These are phyloP conservation scores for Caenorhabditis inopinata DNA, from an alignment of 1,140 invertebrate species.

Conservation along the genomic window DNA sequence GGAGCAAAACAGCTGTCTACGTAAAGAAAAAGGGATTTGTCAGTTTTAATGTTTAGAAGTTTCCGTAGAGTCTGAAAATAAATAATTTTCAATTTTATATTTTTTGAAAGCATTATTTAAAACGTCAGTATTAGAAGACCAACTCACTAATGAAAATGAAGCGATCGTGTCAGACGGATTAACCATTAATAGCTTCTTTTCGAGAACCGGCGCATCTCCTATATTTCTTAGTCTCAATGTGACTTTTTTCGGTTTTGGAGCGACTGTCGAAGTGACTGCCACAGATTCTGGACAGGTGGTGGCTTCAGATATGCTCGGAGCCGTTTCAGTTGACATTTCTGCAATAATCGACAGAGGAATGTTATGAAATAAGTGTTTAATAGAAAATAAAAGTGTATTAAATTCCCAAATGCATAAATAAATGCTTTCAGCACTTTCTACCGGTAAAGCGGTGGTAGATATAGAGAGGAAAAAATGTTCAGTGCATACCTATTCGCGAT, in stretches of 20 bases:
- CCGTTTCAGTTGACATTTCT: not conserved
- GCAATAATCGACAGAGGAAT: not conserved
- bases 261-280: not conserved
- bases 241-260: not conserved
- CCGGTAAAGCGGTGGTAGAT: too few relatives aligned
- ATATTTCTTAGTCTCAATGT: not conserved
- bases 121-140: too few relatives aligned
- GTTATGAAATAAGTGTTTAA: too few relatives aligned
- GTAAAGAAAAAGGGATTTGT: not conserved
- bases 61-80: not conserved
- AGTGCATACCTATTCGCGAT: too few relatives aligned
- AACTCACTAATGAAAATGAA: not conserved
- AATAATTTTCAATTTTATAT: too few relatives aligned
- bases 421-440: too few relatives aligned
- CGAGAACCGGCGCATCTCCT: not conserved
- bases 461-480: too few relatives aligned
- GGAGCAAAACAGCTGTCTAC: not conserved
- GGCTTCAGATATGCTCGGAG: too few relatives aligned
- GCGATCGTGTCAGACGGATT: not conserved
- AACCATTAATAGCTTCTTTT: not conserved
- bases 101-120: too few relatives aligned
- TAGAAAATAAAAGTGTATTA: too few relatives aligned
- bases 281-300: not conserved
- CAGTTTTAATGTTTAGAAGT: not conserved
- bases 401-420: too few relatives aligned